Base-by-base conservation (phyloP, 2,888 invertebrate genomes). In the Luffia ferchaultella region DNA sequence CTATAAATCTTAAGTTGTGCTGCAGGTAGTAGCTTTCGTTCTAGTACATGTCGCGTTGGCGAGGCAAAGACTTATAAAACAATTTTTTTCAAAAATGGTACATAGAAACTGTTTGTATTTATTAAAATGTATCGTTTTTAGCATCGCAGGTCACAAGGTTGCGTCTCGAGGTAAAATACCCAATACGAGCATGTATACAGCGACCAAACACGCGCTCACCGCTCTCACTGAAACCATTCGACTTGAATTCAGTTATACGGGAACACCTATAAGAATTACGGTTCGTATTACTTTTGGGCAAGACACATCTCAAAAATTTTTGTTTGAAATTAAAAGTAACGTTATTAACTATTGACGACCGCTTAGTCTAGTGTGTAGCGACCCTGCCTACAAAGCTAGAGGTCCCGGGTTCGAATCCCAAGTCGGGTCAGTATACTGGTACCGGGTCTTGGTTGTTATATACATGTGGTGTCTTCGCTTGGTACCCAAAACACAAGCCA, bases 111-210 rank as follows among this genome's bases (percentile, higher is more conserved):
- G 30, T 30, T 30, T 3, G 12, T 30, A 30, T 7, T 30, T 30
- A 30, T 3, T 30, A 30, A 30, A 30, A 7, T 30, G 3, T 30
- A 17, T 20, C 42, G 5, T 18, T 51, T 51, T 45, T 20, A 52
- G 52, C 16, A 49, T 52, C 16, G 40, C 40, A 17, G 52, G 52
- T 2, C 52, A 49, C 18, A 49, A 46, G 43, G 20, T 45, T 1
- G 16, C 30, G 2, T 46, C 17, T 16, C 0, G 43, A 1, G 46
- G 43, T 3, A 17, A 18, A 7, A 18, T 45, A 16, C 16, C 20
- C 2, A 19, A 16, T 2, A 16, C 17, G 1, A 43, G 49, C 16
- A 44, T 49, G 0, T 52, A 52, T 18, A 16, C 46, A 12, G 42
- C 47, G 1, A 49, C 46, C 3, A 52, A 52, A 18, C 20, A 49